phyloP scores from a whole-genome alignment of 2,113 vertebrate genomes.

The Ginglymostoma cirratum region DNA sequence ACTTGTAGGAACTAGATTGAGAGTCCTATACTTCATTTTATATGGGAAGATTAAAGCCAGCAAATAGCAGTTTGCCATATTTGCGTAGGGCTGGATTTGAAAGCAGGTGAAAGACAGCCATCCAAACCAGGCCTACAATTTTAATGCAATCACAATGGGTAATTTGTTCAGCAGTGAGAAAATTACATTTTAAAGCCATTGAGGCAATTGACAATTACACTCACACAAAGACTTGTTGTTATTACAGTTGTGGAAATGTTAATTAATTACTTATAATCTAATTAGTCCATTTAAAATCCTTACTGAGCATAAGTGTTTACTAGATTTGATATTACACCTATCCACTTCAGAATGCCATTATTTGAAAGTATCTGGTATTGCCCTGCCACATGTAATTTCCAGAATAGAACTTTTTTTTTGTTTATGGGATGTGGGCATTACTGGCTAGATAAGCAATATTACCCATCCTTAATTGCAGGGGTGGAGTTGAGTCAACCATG shows the following conservation, averaged over 20 bases:
- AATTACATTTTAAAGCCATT: not conserved
- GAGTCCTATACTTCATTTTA: not conserved
- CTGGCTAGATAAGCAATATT: too few species aligned
- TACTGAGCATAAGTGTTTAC: not conserved
- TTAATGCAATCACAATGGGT: not conserved
- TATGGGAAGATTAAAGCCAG: not conserved
- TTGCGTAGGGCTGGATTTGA: not conserved
- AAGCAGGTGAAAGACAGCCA: not conserved
- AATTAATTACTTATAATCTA: conserved; percentile 15
- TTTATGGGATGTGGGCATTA: too few species aligned
- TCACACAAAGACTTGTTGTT: not conserved
- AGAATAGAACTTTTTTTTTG: not conserved
- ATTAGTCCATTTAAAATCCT: not conserved
- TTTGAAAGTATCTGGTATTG: not conserved
- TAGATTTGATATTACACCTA: not conserved
- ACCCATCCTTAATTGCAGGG: too few species aligned
- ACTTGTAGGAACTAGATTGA: not conserved
- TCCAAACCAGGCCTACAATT: not conserved
- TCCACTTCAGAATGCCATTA: not conserved
- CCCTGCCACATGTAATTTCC: not conserved
- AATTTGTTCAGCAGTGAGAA: not conserved
- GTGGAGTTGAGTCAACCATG: too few species aligned
- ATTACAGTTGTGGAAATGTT: not conserved
- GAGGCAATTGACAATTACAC: conserved; percentile 11
- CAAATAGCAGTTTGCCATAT: not conserved